Evolutionary conservation across 2,888 invertebrate genomes (phyloP).

Genomic region (Ashinkailepas kermadecensis): DNA sequence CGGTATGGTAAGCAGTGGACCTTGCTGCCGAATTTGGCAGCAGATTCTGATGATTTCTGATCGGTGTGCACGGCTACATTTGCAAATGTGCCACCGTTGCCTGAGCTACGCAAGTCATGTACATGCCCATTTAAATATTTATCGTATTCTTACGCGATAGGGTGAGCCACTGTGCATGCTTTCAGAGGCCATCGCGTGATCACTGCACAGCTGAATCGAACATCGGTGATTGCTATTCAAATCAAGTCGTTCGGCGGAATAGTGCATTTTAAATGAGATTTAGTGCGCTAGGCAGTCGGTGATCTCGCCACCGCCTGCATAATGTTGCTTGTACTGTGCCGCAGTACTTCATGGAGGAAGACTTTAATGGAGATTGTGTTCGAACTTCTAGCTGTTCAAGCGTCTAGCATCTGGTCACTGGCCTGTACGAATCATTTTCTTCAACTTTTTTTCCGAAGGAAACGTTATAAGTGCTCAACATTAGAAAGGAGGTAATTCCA

Average conservation of each 20-base stretch:
- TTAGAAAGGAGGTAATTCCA: no score
- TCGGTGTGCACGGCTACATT: neutral
- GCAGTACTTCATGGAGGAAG: neutral
- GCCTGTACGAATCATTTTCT: no score
- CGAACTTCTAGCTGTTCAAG: neutral
- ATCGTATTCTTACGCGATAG: conserved; percentile 16
- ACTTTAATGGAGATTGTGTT: neutral
- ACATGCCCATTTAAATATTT: conserved; percentile 1
- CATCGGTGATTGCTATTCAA: conserved; percentile 36
- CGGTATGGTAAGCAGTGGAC: neutral
- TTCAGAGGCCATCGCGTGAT: neutral
- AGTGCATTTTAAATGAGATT: conserved; percentile 44
- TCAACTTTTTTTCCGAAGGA: no score
- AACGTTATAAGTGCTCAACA: no score
- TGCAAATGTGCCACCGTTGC: conserved; percentile 10
- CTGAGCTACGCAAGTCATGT: neutral
- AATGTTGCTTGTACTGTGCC: conserved; percentile 34
- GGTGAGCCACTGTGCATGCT: neutral
- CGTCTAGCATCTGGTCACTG: no score
- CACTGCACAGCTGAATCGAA: no score
- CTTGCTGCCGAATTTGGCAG: neutral
- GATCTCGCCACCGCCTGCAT: conserved; percentile 35
- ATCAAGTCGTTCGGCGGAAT: conserved; percentile 31
- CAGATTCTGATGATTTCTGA: neutral
- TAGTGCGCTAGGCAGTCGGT: conserved; percentile 44